Base-by-base conservation (phyloP, 64 coral and sea anemone genomes). In the Acropora yongei region DNA sequence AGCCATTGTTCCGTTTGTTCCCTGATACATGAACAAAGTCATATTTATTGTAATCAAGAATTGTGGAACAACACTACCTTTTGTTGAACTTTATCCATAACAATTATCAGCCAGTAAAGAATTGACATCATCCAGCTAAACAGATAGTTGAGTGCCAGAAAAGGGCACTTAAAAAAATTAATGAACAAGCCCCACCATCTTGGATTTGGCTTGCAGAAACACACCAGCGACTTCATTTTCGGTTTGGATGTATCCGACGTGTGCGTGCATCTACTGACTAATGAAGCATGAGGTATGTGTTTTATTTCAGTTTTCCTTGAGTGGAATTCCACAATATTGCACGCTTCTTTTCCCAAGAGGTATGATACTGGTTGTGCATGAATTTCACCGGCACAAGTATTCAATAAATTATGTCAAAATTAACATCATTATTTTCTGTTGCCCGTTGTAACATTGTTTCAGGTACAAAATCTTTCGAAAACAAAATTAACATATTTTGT, bases 1-100 rank as follows among this genome's bases (percentile, higher is more conserved):
- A 97, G 84, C 95, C 95, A 97, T 72, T 97, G 90, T 72, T 94
- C 88, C 74, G 95, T 90, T 67, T 91, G 55, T 94, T 94, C 95
- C 88, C 92, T 97, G 20, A 16, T 9, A 39, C 39, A 40, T 46
- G 16, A 75, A 88, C 18, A 58, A 5, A 76, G 47, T 43, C 6
- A 88, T 48, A 12, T 8, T 63, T 13, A 10, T 85, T 20, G 65
- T 30, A 16, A 30, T 9, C 49, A 3, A 12, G 9, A 13, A 12
- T 2, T 49, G 63, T 71, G 43, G 71, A 68, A 65, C 82, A 85
- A 69, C 6, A 41, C 42, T 44, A 44, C 8, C 43, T 48, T 69
- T 16, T 48, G 17, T 20, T 85, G 45, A 44, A 16, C 42, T 43
- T 17, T 63, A 53, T 11, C 19, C 39, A 16, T 13, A 40, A 82